Conservation (phyloP, 2,113 vertebrate genomes). For the Notiomystis cincta region DNA sequence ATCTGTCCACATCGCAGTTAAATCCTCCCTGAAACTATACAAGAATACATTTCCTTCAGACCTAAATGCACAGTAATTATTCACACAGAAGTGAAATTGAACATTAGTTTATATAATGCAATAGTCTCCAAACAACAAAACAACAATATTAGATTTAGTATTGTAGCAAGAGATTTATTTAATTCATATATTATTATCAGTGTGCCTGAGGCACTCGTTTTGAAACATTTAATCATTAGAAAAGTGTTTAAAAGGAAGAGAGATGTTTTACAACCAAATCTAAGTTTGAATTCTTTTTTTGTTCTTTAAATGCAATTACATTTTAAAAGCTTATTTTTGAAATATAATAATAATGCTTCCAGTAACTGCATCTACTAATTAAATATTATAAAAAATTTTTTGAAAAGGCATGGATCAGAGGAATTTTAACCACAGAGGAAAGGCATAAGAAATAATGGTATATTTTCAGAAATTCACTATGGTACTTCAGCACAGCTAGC, state of each 20-base stretch:
- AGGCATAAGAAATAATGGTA: not conserved
- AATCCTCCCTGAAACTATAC: not conserved
- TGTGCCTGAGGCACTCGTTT: not conserved
- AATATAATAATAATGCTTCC: not conserved
- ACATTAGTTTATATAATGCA: not conserved
- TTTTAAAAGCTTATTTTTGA: not conserved
- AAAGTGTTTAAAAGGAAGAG: not conserved
- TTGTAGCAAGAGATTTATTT: not conserved
- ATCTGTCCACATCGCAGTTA: not conserved
- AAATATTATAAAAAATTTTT: not conserved
- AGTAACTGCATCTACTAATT: not conserved
- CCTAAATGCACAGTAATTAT: not conserved
- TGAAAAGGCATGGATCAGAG: not conserved
- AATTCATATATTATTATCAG: constrained; percentile 1
- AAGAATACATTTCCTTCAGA: not conserved
- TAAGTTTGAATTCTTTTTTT: not conserved
- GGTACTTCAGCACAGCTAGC: not conserved
- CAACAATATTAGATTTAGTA: not conserved
- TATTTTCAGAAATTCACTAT: not conserved
- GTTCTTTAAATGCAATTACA: not conserved
- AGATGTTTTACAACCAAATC: not conserved
- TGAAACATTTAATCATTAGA: not conserved
- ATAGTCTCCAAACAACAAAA: not conserved
- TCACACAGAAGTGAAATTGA: not conserved
- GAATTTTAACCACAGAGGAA: not conserved